phyloP scores from a whole-genome alignment of 2,797 vertebrate genomes.

The Uromys caudimaculatus region DNA sequence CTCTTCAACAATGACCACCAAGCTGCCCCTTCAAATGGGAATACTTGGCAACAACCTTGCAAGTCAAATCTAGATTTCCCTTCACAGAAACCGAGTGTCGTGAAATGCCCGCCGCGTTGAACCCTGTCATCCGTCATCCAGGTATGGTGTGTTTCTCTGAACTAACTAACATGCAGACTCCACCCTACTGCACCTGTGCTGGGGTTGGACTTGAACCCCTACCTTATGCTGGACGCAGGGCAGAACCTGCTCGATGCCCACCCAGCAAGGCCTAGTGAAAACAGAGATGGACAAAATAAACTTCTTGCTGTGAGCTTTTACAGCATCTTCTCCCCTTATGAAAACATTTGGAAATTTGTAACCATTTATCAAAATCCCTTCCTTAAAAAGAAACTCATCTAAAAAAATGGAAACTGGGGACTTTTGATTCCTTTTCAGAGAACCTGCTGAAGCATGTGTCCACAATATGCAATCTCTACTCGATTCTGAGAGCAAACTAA shows the following conservation, averaged over 20 bases:
- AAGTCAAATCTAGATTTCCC: not conserved
- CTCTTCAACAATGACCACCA: not conserved
- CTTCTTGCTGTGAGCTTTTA: constrained; percentile 56
- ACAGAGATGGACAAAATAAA: constrained; percentile 47
- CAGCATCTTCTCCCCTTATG: not conserved
- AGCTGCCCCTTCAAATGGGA: not conserved
- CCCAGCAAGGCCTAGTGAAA: not conserved
- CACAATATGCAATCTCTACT: constrained; percentile 36
- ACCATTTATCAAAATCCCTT: constrained; percentile 51
- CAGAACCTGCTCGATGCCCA: not conserved
- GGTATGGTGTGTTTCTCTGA: not conserved
- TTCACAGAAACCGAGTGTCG: not conserved
- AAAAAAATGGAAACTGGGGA: constrained; percentile 48
- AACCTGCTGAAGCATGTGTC: constrained; percentile 40
- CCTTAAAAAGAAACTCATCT: constrained; percentile 73
- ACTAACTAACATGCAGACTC: not conserved
- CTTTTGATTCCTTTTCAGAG: constrained; percentile 53
- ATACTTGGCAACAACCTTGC: not conserved
- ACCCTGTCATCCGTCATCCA: not conserved
- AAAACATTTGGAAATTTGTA: constrained; percentile 63
- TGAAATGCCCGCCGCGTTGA: not conserved
- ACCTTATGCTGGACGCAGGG: not conserved
- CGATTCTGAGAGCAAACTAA: not conserved
- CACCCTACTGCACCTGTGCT: not conserved
- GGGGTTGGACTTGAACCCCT: not conserved